These are phyloP conservation scores for Pachypsylla venusta DNA, from an alignment of 1,140 invertebrate species.

Conservation along the genomic window DNA sequence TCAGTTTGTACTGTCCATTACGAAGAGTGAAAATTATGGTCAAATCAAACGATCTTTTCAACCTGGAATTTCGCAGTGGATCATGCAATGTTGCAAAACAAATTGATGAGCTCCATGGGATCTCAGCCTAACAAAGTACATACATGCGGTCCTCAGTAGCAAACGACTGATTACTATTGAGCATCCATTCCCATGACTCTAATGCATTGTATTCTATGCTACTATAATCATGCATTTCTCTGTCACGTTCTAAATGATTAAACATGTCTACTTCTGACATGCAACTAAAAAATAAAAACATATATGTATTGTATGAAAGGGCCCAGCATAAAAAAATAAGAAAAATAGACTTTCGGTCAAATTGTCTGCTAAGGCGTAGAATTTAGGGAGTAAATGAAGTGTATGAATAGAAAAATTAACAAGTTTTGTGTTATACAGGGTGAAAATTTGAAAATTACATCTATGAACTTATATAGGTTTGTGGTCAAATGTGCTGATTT, in stretches of 20 bases:
- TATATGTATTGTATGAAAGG: too few relatives aligned
- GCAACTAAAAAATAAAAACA: background rate
- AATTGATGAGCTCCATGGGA: background rate
- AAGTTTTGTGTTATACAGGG: background rate
- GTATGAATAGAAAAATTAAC: background rate
- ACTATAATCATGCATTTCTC: background rate
- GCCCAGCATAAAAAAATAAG: background rate
- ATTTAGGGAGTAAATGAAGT: background rate
- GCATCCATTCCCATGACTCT: background rate
- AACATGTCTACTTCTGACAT: background rate
- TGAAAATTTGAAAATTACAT: background rate
- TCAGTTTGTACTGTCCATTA: too few relatives aligned
- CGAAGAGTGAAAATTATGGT: background rate
- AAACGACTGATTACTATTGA: background rate
- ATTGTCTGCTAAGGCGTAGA: background rate
- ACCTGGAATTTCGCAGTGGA: background rate
- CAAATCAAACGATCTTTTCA: background rate
- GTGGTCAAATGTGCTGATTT: too few relatives aligned
- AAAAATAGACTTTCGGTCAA: background rate
- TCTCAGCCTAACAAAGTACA: background rate
- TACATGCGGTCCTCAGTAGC: background rate
- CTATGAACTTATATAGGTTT: background rate
- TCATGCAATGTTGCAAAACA: background rate
- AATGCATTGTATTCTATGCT: background rate
- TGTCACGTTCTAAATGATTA: background rate